A percentile compares a stretch with the other conserved stretches of the same genome.
These are phyloP conservation scores for Gadopsis marmoratus DNA, from an alignment of 2,797 vertebrate genomes.

Conservation along the genomic window DNA sequence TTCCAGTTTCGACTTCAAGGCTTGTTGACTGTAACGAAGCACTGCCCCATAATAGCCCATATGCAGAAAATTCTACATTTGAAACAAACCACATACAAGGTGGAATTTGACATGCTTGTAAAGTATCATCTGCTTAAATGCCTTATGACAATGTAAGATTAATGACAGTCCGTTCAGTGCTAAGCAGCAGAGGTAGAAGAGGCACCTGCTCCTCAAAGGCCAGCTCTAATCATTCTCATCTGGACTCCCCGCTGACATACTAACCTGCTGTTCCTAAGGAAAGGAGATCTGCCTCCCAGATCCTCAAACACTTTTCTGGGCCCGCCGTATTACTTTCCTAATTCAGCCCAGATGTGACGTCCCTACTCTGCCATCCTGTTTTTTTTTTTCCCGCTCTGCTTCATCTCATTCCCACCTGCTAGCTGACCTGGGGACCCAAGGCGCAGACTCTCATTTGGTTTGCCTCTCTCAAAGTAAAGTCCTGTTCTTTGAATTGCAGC, in stretches of 20 bases:
- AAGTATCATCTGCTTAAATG: constrained; percentile 78
- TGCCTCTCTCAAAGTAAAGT: constrained; percentile 82
- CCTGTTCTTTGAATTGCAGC: constrained; percentile 80
- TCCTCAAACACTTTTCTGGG: constrained; percentile 87
- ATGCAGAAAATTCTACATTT: constrained; percentile 56
- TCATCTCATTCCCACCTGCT: constrained; percentile 87
- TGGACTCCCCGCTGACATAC: constrained; percentile 86
- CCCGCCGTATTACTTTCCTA: constrained; percentile 90
- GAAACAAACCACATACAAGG: constrained; percentile 75
- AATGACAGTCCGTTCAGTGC: constrained; percentile 76
- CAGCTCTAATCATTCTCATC: constrained; percentile 92
- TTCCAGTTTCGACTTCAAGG: constrained; percentile 56
- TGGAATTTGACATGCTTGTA: constrained; percentile 73
- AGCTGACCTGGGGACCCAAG: constrained; percentile 82
- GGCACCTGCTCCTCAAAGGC: constrained; percentile 88
- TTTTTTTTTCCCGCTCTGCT: constrained; percentile 75
- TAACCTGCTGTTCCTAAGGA: constrained; percentile 89
- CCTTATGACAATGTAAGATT: constrained; percentile 82
- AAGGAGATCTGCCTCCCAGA: constrained; percentile 86
- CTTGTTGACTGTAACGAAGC: constrained; percentile 54
- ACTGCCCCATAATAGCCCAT: constrained; percentile 51
- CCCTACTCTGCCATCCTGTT: constrained; percentile 77
- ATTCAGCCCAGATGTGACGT: constrained; percentile 89
- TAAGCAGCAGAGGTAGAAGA: constrained; percentile 75
- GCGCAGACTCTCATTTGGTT: constrained; percentile 81